Percentiles rank a stretch among this genome's conserved stretches.
Conservation (phyloP, 1,140 invertebrate genomes). For the Lasioglossum baleicum region DNA sequence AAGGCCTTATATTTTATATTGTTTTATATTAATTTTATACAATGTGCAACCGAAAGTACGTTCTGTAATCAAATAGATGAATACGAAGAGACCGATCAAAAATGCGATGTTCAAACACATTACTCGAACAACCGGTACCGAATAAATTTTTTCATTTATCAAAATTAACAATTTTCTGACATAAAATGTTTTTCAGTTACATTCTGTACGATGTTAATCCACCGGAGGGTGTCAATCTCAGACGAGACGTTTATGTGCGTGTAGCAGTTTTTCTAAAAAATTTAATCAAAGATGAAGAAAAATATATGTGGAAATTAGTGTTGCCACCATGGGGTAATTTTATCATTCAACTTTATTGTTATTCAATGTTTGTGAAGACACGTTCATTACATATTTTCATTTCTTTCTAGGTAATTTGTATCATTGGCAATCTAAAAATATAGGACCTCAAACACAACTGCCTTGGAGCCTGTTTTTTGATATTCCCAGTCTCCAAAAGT, state of each 20-base stretch:
- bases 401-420: conserved; percentile 81
- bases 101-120: conserved; percentile 30
- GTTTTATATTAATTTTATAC: conserved; percentile 23
- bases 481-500: conserved; percentile 87
- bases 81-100: conserved; percentile 22
- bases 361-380: background rate
- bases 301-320: conserved; percentile 83
- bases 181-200: conserved; percentile 79
- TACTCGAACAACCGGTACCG: conserved; percentile 55
- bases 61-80: conserved; percentile 48
- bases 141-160: background rate
- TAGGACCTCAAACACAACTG: conserved; percentile 79
- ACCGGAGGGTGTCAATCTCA: conserved; percentile 97
- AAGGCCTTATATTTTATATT: conserved; percentile 21
- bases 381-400: conserved; percentile 5
- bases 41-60: background rate
- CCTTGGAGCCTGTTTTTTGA: conserved; percentile 95
- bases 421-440: conserved; percentile 90
- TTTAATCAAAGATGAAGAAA: conserved; percentile 80
- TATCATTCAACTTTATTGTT: background rate
- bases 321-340: conserved; percentile 92
- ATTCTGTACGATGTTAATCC: conserved; percentile 96
- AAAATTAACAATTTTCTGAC: conserved; percentile 7
- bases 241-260: conserved; percentile 96
- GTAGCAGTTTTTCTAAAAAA: conserved; percentile 90